Percentiles rank a stretch among this genome's conserved stretches.
These are phyloP conservation scores for Neomorphus geoffroyi DNA, from an alignment of 2,797 vertebrate species.

Conservation along the genomic window DNA sequence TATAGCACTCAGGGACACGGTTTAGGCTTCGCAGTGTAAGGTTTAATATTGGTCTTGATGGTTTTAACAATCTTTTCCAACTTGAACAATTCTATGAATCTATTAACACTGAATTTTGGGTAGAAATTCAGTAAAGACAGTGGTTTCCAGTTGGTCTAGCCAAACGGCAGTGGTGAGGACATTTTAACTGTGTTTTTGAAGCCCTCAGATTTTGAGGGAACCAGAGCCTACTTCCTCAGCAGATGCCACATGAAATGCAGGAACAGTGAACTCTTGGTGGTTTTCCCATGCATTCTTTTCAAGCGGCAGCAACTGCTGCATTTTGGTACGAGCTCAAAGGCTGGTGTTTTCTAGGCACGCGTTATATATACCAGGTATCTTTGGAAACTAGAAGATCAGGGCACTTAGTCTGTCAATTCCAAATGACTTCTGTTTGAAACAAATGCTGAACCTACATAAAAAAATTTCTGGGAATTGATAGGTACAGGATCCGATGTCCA, in stretches of 20 bases:
- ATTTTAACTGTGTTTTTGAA: background rate
- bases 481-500: background rate
- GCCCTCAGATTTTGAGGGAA: background rate
- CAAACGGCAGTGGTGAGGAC: background rate
- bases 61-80: background rate
- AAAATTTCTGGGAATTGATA: background rate
- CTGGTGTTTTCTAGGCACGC: background rate
- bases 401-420: background rate
- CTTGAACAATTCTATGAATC: background rate
- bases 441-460: background rate
- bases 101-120: background rate
- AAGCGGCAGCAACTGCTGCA: background rate
- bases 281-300: background rate
- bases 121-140: background rate
- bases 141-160: background rate
- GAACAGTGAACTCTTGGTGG: background rate
- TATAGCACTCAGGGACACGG: background rate
- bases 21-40: background rate
- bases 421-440: background rate
- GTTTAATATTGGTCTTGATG: background rate
- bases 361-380: background rate
- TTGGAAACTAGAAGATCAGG: background rate
- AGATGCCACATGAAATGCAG: background rate
- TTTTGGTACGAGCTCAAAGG: background rate
- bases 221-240: background rate